Conservation (phyloP, 2,888 invertebrate genomes). For the Gibbula magus region DNA sequence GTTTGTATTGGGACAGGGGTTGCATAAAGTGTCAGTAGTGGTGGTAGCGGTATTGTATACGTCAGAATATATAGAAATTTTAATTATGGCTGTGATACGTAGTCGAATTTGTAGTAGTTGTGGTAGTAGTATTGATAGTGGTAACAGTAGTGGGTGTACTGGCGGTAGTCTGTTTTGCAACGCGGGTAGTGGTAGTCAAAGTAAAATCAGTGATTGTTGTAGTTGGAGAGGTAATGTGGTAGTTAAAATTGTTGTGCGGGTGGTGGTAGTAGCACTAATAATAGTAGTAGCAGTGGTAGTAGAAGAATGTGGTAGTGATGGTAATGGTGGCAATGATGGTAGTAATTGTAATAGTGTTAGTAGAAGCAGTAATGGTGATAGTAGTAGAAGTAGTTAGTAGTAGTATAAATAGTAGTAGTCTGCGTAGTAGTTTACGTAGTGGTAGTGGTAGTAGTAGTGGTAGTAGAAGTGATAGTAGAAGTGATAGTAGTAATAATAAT, state of each 20-base stretch:
- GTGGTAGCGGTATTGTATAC: no score
- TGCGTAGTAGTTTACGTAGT: constrained; percentile 22
- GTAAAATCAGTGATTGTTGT: neutral
- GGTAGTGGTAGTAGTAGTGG: neutral
- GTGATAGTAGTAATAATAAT: constrained; percentile 25
- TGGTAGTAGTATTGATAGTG: no score
- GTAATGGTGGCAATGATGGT: neutral
- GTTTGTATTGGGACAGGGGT: no score
- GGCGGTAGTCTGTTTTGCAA: no score
- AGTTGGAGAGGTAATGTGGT: constrained; percentile 17
- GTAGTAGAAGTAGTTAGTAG: constrained; percentile 17
- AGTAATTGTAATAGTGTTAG: neutral
- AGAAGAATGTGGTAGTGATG: neutral
- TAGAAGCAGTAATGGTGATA: constrained; percentile 13
- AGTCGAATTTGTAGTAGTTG: no score
- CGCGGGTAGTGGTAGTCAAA: no score
- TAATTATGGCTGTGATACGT: no score
- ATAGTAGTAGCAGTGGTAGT: constrained; percentile 7
- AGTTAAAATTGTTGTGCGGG: constrained; percentile 2
- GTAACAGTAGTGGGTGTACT: no score
- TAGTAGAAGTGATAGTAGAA: constrained; percentile 24
- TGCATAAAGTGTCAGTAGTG: no score
- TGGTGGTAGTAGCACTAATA: constrained; percentile 19
- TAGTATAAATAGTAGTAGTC: neutral
- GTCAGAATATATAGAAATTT: no score